Evolutionary conservation across 1,140 invertebrate species (phyloP), one percentile per base, ranked within the genome.

Genomic region (Psix sp.): DNA sequence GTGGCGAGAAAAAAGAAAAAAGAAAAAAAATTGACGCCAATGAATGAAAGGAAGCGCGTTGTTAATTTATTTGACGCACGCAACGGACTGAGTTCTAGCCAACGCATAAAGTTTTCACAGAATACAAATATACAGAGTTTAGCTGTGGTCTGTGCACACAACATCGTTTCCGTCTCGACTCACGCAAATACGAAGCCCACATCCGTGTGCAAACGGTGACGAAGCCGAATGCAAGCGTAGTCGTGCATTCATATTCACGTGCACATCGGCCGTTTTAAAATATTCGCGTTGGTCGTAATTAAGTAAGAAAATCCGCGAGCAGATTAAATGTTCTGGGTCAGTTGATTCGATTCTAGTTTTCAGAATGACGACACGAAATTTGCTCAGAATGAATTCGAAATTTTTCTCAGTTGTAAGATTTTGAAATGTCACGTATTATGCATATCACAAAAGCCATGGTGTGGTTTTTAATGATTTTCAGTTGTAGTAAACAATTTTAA

Each of bases 341-440:
- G 72, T 73, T 79, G 71, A 79, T 79, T 79, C 75, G 73, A 77
- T 79, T 79, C 65, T 35, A 74, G 65, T 73, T 77, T 62, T 54
- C 56, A 60, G 66, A 75, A 67, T 40, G 63, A 54, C 24, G 29
- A 29, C 35, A 35, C 36, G 43, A 59, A 39, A 48, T 46, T 59
- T 16, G 38, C 35, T 11, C 14, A 7, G 15, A 66, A 66, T 60
- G 20, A 60, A 73, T 73, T 66, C 26, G 29, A 56, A 48, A 15
- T 33, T 51, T 20, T 3, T 62, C 17, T 15, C 49, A 62, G 49
- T n/a, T n/a, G n/a, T n/a, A n/a, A n/a, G n/a, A n/a, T n/a, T n/a
- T n/a, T n/a, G n/a, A n/a, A n/a, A n/a, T n/a, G n/a, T n/a, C n/a
- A n/a, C n/a, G n/a, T n/a, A n/a, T n/a, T n/a, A n/a, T n/a, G n/a